phyloP scores from a whole-genome alignment of 2,797 vertebrate species.

The Phoxinus dragarum region DNA sequence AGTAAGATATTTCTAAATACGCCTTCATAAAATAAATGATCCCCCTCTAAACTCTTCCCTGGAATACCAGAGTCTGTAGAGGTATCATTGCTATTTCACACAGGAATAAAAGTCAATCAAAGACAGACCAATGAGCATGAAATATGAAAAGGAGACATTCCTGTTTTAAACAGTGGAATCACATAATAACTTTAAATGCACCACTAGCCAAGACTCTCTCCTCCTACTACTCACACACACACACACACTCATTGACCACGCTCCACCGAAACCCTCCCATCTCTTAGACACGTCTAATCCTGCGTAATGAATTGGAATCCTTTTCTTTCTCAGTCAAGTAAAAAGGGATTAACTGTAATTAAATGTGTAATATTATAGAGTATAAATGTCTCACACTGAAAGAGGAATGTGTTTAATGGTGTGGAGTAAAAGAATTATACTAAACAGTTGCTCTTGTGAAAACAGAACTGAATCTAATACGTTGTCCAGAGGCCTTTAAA shows the following conservation, averaged over 20 bases:
- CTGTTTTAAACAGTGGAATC: slow-evolving; percentile 61
- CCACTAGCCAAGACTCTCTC: slow-evolving; percentile 39
- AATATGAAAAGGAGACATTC: slow-evolving; percentile 71
- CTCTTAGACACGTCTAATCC: slow-evolving; percentile 74
- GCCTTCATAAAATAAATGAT: background rate
- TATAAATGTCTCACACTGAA: slow-evolving; percentile 65
- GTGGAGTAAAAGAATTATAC: slow-evolving; percentile 32
- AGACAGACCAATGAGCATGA: slow-evolving; percentile 70
- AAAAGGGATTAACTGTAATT: slow-evolving; percentile 71
- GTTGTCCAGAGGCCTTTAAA: slow-evolving; percentile 53
- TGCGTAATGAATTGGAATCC: slow-evolving; percentile 73
- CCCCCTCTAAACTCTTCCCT: background rate
- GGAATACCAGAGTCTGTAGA: background rate
- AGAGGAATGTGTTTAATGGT: slow-evolving; percentile 50
- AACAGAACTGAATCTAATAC: slow-evolving; percentile 56
- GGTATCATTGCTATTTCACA: slow-evolving; percentile 68
- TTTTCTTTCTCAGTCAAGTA: slow-evolving; percentile 66
- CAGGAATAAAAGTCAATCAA: slow-evolving; percentile 67
- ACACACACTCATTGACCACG: slow-evolving; percentile 40
- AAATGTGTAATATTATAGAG: slow-evolving; percentile 68
- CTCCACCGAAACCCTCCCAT: slow-evolving; percentile 63
- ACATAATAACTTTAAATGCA: slow-evolving; percentile 71
- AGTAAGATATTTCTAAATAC: background rate
- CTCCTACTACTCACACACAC: slow-evolving; percentile 16
- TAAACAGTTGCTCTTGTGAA: slow-evolving; percentile 18